Conservation (phyloP, 2,113 vertebrate species). For the Dendrocopos noguchii region DNA sequence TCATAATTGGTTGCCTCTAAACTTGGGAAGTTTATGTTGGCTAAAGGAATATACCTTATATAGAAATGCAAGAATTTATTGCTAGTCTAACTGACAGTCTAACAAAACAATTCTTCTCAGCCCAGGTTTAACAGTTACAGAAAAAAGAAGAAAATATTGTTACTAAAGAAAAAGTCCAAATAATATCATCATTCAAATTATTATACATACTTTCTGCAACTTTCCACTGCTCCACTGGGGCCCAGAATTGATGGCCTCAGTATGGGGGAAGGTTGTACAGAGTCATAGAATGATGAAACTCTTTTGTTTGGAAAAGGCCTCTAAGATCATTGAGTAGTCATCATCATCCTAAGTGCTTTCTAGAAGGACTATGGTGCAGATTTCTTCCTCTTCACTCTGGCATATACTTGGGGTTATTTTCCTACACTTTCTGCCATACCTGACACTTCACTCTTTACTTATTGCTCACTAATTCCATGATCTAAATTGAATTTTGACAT, state of each 20-base stretch:
- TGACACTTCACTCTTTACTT: neutral
- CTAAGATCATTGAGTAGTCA: neutral
- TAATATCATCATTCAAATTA: neutral
- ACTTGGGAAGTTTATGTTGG: neutral
- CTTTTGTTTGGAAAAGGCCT: too few relatives aligned
- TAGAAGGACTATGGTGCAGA: neutral
- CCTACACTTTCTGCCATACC: neutral
- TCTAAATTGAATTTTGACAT: neutral
- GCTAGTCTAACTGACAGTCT: neutral
- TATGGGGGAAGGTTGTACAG: neutral
- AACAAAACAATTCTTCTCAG: neutral
- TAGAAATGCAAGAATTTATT: neutral
- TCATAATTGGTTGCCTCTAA: neutral
- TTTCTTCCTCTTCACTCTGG: neutral
- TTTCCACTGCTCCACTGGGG: neutral
- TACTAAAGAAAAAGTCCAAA: neutral
- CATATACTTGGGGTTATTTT: neutral
- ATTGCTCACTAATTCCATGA: neutral
- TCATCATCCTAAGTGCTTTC: neutral
- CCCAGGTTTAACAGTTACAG: neutral
- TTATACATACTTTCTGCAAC: neutral
- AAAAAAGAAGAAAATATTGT: neutral
- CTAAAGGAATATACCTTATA: neutral
- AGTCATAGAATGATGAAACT: neutral
- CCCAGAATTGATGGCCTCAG: fast-evolving